Percentiles rank a stretch among this genome's conserved stretches.
Evolutionary conservation across 2,888 invertebrate species (phyloP).

Genomic region (Drosophila affinis): DNA sequence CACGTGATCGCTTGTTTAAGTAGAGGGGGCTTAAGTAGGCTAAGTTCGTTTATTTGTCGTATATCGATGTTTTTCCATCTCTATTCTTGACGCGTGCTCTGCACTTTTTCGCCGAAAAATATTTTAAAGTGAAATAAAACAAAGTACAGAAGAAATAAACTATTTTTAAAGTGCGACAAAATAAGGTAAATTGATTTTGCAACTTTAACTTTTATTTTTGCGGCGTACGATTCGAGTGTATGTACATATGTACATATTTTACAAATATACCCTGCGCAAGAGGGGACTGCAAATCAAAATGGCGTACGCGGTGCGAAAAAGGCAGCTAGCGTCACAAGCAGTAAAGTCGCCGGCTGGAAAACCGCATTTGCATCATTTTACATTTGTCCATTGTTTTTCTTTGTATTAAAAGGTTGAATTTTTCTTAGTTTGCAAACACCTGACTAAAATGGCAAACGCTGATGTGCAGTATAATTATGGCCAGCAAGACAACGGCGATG

Average conservation of each 20-base stretch:
- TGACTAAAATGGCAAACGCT: conserved; percentile 60
- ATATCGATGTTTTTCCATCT: too few relatives aligned
- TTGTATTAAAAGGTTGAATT: conserved; percentile 14
- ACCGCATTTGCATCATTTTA: conserved; percentile 2
- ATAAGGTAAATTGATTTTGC: neutral
- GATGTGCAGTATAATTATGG: conserved; percentile 66
- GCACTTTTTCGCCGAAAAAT: neutral
- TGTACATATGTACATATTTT: conserved; percentile 14
- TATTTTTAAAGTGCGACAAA: neutral
- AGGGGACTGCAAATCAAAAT: conserved; percentile 66
- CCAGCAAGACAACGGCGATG: conserved; percentile 62
- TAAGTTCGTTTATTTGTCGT: too few relatives aligned
- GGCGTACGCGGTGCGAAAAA: conserved; percentile 60
- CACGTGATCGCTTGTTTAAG: too few relatives aligned
- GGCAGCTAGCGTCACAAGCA: conserved; percentile 13
- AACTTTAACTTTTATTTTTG: neutral
- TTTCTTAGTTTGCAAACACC: neutral
- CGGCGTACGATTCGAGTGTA: neutral
- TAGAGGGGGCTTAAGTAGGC: too few relatives aligned
- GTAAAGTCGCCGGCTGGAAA: conserved; percentile 26
- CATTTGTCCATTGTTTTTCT: neutral
- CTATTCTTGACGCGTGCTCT: neutral
- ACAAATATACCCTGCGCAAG: neutral
- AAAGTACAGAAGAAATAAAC: neutral
- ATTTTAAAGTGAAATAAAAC: neutral